A percentile compares a stretch with the other conserved stretches of the same genome.
phyloP scores from a whole-genome alignment of 1,140 invertebrate genomes.

The Plodia interpunctella region DNA sequence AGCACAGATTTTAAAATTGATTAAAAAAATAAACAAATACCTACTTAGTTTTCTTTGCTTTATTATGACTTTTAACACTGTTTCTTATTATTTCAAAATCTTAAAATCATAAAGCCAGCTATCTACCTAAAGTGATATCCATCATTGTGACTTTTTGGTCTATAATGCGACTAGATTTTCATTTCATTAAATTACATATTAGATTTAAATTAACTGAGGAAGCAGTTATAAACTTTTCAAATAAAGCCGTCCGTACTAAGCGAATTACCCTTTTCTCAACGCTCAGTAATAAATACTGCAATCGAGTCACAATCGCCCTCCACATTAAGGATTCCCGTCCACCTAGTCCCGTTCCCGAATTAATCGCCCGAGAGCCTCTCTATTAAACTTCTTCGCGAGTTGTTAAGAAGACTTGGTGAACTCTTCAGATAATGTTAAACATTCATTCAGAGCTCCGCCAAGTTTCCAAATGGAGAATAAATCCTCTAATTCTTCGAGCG shows the following conservation, averaged over 20 bases:
- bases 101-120: too few relatives aligned
- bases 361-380: conserved; percentile 72
- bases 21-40: too few relatives aligned
- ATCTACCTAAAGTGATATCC: too few relatives aligned
- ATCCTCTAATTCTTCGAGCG: conserved; percentile 71
- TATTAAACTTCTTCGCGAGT: conserved; percentile 73
- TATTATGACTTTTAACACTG: too few relatives aligned
- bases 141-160: too few relatives aligned
- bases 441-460: conserved; percentile 70
- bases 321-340: conserved; percentile 68
- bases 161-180: too few relatives aligned
- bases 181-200: too few relatives aligned
- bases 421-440: conserved; percentile 74
- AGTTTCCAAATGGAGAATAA: conserved; percentile 70
- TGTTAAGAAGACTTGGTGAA: conserved; percentile 71
- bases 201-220: too few relatives aligned
- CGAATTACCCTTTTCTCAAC: background rate
- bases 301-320: conserved; percentile 51
- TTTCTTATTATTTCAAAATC: too few relatives aligned
- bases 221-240: background rate
- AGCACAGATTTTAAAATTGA: too few relatives aligned
- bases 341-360: conserved; percentile 62
- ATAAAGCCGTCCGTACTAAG: background rate
- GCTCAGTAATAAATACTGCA: conserved; percentile 24
- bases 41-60: too few relatives aligned